phyloP scores from a whole-genome alignment of 2,113 vertebrate genomes.

The Podilymbus podiceps region DNA sequence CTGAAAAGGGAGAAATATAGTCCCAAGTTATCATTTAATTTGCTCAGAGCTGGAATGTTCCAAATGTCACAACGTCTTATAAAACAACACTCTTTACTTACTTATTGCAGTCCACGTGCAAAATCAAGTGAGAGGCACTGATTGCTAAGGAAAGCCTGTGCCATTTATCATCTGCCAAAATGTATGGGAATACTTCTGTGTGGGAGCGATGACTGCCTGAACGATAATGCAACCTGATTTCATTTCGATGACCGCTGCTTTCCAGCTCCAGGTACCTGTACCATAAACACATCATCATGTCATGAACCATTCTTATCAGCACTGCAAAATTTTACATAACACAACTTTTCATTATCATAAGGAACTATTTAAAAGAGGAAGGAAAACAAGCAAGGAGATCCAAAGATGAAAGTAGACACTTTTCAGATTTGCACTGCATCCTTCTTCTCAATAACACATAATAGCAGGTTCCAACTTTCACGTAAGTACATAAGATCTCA shows the following conservation, averaged over 20 bases:
- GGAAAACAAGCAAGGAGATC: background rate
- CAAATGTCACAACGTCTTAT: background rate
- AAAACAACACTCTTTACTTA: conserved; percentile 62
- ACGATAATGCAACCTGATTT: conserved; percentile 93
- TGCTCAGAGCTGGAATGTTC: background rate
- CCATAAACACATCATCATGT: conserved; percentile 1
- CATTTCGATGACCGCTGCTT: conserved; percentile 95
- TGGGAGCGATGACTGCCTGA: conserved; percentile 85
- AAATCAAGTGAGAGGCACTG: conserved; percentile 92
- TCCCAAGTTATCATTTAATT: background rate
- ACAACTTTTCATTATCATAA: background rate
- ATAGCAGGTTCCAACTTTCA: background rate
- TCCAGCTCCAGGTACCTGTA: conserved; percentile 93
- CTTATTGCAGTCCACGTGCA: conserved; percentile 97
- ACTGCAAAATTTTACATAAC: background rate
- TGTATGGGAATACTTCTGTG: conserved; percentile 95
- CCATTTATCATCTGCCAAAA: conserved; percentile 94
- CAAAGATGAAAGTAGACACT: background rate
- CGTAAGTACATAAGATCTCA: background rate
- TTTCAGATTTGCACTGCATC: background rate
- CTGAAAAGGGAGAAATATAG: conserved; percentile 63
- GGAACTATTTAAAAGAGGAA: background rate
- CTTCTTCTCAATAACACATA: background rate
- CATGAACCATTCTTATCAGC: background rate
- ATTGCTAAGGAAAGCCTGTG: conserved; percentile 92